Base-by-base conservation (phyloP, 2,113 vertebrate genomes). In the Sapayoa aenigma region DNA sequence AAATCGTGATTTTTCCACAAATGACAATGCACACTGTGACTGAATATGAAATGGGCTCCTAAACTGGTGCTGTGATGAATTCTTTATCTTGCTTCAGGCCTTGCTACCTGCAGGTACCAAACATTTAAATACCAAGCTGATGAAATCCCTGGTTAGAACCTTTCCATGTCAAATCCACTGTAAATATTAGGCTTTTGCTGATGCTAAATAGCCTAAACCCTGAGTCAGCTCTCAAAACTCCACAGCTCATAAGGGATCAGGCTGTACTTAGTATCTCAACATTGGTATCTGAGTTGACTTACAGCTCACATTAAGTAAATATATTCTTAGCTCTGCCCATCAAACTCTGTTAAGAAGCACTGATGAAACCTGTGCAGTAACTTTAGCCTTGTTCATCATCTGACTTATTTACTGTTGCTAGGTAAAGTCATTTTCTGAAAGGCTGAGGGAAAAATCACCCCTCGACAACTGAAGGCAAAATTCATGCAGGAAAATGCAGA, bases 171-270 rank as follows among this genome's bases (percentile, higher is more conserved):
- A 96, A 62, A 89, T 94, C 59, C 2, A 1, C 77, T 80, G 89
- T 89, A 95, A 96, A 96, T 95, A 96, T 94, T 96, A 85, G 82
- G 71, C 86, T 96, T 94, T 94, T 89, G 89, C 94, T 96, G 93
- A 93, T 92, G 95, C 47, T 89, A 92, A 96, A 94, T 78, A 94
- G 91, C 74, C 94, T 94, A 95, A 95, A 88, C 55, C 93, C 93
- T 97, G 93, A 95, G 85, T 97, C 93, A 97, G 95, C 94, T 95
- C 92, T 90, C 95, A 95, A 90, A 95, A 90, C 76, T 96, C 68
- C 37, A 78, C 83, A 78, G 88, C 93, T 96, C 92, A 47, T 37
- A 46, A 90, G 44, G 68, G 69, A 96, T 96, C 88, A 96, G 83
- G 22, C 72, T 94, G 69, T 62, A 42, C 86, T 96, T 62, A 89